Conservation (phyloP, 1,140 invertebrate genomes). For the Chrysomallon squamiferum region DNA sequence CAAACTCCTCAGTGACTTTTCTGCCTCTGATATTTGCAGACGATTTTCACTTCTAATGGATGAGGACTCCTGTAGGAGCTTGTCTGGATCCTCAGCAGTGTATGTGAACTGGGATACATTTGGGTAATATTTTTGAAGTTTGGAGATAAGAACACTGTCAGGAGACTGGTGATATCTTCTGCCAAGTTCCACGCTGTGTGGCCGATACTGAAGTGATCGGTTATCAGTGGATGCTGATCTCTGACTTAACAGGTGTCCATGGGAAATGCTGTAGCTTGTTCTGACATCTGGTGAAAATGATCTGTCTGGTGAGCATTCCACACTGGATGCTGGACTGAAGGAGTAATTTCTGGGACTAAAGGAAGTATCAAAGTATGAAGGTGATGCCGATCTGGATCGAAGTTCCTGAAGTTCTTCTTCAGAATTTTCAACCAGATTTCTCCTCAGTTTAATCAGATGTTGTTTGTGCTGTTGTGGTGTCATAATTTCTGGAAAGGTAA, state of each 20-base stretch:
- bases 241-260: not conserved
- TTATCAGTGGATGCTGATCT: not conserved
- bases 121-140: conserved; percentile 7
- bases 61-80: conserved; percentile 35
- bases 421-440: conserved; percentile 33
- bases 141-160: not conserved
- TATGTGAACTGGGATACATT: conserved; percentile 11
- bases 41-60: conserved; percentile 31
- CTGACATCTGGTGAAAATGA: not conserved
- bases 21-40: conserved; percentile 32
- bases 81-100: conserved; percentile 20
- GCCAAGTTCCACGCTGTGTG: not conserved
- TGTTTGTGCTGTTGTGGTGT: conserved; percentile 39
- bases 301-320: conserved; percentile 3
- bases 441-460: conserved; percentile 35
- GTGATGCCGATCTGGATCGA: conserved; percentile 15
- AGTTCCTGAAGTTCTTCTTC: conserved; percentile 24
- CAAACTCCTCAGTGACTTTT: conserved; percentile 24
- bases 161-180: not conserved
- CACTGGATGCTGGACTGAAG: conserved; percentile 7
- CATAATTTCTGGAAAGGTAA: conserved; percentile 19
- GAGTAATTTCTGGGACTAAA: conserved; percentile 8
- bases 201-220: not conserved
- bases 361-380: not conserved
- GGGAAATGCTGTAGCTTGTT: conserved; percentile 1